Evolutionary conservation across 1,140 invertebrate genomes (phyloP), one percentile per base, ranked within the genome.

Genomic region (Drosophila nigromelanica): DNA sequence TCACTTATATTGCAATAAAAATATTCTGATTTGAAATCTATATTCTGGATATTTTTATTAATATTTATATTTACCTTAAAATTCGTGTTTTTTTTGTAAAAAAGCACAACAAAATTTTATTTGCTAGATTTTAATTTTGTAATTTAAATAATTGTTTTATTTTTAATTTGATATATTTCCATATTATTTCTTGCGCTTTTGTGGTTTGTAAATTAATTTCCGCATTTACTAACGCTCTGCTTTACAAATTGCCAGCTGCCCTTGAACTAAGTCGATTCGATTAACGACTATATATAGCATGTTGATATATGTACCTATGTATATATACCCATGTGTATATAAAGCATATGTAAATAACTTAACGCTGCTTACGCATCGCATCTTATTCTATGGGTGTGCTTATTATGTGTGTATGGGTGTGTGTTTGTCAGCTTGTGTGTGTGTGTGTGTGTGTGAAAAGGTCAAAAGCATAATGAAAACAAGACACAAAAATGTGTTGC

Each of bases 401-500:
- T 27, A 27, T 5, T 27, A 2, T 24, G 21, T 67, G 15, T 39
- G n/a, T 58, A 2, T 60, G 48, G 37, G 61, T 50, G 50, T 77
- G 45, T 63, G 12, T 45, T 7, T 24, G 35, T 24, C 2, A 7
- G 40, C 21, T 14, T 62, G 33, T 68, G 43, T 47, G 50, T 63
- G 37, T 37, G 69, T 60, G 55, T 64, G 76, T 50, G 40, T 72
- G 48, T 72, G 37, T 55, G 63, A 67, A 86, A 85, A 85, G 81
- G 81, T 85, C 74, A 86, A 30, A 85, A 79, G 74, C 66, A 68
- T 64, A 58, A 63, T 24, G 52, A 54, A 61, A 64, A 83, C 60
- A 73, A 67, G 12, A 47, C 24, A 35, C 27, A 30, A 7, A 80
- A 73, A 51, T 69, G 30, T 69, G 58, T 69, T 66, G 74, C 62